Conservation (phyloP, 2,888 invertebrate species). For the Pseudococcus longispinus region DNA sequence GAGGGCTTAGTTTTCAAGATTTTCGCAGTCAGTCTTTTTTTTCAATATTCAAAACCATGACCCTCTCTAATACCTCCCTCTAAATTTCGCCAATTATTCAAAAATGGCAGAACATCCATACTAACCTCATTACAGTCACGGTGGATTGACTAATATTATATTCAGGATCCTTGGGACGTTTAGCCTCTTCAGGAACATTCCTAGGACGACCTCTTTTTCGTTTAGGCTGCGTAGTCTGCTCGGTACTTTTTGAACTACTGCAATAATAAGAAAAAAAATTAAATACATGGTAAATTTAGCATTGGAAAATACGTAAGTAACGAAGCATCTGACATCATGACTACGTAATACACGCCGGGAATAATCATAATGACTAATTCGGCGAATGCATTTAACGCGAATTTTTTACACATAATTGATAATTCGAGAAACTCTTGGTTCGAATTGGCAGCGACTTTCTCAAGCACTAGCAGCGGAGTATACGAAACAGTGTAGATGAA, state of each 20-base stretch:
- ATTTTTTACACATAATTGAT: not conserved
- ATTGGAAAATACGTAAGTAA: not conserved
- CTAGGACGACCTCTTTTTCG: conserved; percentile 32
- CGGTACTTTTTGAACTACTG: not conserved
- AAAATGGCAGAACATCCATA: not conserved
- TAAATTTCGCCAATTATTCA: not conserved
- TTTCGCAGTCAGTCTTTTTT: no score
- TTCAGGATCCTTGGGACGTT: not conserved
- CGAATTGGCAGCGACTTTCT: not conserved
- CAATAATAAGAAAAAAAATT: not conserved
- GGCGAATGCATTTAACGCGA: not conserved
- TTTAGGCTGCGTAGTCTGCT: not conserved
- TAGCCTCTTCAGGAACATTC: not conserved
- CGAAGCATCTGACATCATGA: not conserved
- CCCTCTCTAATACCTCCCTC: no score
- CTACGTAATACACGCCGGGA: not conserved
- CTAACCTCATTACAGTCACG: conserved; percentile 16
- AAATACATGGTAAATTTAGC: not conserved
- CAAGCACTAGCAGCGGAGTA: not conserved
- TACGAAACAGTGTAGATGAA: not conserved
- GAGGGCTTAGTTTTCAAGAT: no score
- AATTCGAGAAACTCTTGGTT: not conserved
- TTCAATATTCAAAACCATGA: no score
- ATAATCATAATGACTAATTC: not conserved
- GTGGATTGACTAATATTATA: not conserved